phyloP scores from a whole-genome alignment of 37 sponge, comb jelly and placozoan genomes.

The Diacarnus erythraeanus region DNA sequence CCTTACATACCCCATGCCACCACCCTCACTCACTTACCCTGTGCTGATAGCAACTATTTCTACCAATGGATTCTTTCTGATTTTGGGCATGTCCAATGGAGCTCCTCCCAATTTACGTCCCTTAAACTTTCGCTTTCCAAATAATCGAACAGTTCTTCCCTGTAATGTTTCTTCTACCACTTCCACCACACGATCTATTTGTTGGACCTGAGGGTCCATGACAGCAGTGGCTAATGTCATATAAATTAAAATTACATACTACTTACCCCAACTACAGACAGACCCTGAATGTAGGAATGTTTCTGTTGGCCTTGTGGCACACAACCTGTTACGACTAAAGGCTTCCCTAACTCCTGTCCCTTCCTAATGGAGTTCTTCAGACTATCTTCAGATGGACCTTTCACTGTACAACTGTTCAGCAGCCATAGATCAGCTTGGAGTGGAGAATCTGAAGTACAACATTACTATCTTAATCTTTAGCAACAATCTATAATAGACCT shows the following conservation, averaged over 20 bases:
- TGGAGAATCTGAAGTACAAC: conserved; percentile 68
- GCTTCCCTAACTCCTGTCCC: conserved; percentile 70
- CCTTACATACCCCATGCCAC: not conserved
- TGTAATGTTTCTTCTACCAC: conserved; percentile 96
- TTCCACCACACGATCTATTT: conserved; percentile 90
- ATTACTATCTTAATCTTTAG: not conserved
- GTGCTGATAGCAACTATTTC: conserved; percentile 97
- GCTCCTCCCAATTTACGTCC: conserved; percentile 83
- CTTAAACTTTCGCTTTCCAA: conserved; percentile 54
- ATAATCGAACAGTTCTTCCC: conserved; percentile 80
- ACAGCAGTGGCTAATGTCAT: not conserved
- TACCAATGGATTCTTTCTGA: conserved; percentile 87
- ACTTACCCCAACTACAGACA: conserved; percentile 88
- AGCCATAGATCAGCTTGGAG: conserved; percentile 87
- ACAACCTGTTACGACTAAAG: conserved; percentile 90
- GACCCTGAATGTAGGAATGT: conserved; percentile 57
- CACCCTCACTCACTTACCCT: conserved; percentile 56
- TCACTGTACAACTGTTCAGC: conserved; percentile 97
- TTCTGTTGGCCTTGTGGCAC: conserved; percentile 90
- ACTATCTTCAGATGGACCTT: conserved; percentile 92
- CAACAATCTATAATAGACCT: conserved; percentile 33
- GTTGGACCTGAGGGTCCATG: conserved; percentile 70
- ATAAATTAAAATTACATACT: not conserved
- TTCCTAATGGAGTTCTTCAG: conserved; percentile 71
- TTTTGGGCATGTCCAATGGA: conserved; percentile 87